These are phyloP conservation scores for Ptychadena robeensis DNA, from an alignment of 2,797 vertebrate species.

Conservation along the genomic window DNA sequence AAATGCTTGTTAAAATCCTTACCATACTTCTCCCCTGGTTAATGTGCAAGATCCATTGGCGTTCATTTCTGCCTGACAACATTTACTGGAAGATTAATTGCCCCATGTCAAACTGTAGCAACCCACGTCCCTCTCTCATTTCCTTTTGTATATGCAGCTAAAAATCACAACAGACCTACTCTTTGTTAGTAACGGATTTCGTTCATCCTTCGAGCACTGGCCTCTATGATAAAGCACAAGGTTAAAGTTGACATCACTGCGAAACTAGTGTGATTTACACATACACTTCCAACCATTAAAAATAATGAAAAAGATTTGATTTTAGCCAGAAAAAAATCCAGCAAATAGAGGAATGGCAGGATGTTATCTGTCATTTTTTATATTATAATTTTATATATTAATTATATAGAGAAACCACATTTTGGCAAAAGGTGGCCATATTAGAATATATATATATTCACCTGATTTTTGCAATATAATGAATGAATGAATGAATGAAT, in stretches of 20 bases:
- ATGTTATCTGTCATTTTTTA: neutral
- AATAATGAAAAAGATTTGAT: neutral
- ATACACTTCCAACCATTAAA: neutral
- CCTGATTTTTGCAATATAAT: no score
- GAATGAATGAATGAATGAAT: no score
- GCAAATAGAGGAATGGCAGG: neutral
- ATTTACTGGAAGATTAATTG: constrained; percentile 99
- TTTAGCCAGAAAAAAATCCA: neutral
- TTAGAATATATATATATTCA: neutral
- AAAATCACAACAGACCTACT: constrained; percentile 95
- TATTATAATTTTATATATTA: no score
- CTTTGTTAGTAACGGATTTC: constrained; percentile 82
- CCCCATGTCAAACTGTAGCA: constrained; percentile 97
- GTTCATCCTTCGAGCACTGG: neutral
- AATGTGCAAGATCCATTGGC: constrained; percentile 99
- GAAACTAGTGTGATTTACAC: neutral
- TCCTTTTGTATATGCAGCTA: constrained; percentile 95
- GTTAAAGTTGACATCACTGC: neutral
- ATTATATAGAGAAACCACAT: no score
- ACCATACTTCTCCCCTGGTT: constrained; percentile 95
- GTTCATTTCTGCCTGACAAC: constrained; percentile 98
- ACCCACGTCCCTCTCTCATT: constrained; percentile 97
- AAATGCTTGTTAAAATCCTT: constrained; percentile 99
- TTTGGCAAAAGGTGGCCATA: neutral
- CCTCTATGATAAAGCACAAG: neutral